Percentiles rank a stretch among this genome's conserved stretches.
These are phyloP conservation scores for Ailurus styani DNA, from an alignment of 2,113 vertebrate genomes.

Conservation along the genomic window DNA sequence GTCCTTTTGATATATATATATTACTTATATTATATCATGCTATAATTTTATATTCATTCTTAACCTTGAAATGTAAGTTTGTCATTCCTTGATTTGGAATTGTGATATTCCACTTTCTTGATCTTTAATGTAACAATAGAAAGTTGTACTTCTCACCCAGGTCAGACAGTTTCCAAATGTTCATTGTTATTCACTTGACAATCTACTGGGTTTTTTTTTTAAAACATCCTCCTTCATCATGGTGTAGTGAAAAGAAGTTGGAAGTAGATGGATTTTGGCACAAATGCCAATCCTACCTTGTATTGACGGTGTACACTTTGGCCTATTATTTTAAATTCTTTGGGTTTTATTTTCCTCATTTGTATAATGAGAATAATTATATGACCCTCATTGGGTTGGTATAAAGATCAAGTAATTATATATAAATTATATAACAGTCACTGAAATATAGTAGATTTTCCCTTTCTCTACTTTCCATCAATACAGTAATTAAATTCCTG, in stretches of 20 bases:
- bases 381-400: not conserved
- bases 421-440: not conserved
- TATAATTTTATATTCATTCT: not conserved
- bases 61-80: not conserved
- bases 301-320: not conserved
- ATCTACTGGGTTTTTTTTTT: not conserved
- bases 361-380: constrained; percentile 32
- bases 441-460: not conserved
- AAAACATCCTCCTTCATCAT: not conserved
- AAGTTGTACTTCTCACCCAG: not conserved
- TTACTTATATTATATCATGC: not conserved
- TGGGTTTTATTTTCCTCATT: not conserved
- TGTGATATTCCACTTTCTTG: not conserved
- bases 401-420: not conserved
- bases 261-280: not conserved
- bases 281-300: not conserved
- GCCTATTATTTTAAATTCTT: not conserved
- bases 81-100: not conserved
- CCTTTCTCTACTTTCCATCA: not conserved
- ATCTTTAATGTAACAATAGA: not conserved
- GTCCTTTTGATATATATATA: not conserved
- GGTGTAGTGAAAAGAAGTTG: not conserved
- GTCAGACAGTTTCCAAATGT: not conserved
- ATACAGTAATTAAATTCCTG: not conserved
- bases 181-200: not conserved